Evolutionary conservation across 2,113 vertebrate species (phyloP).

Genomic region (Eulacestoma nigropectus): DNA sequence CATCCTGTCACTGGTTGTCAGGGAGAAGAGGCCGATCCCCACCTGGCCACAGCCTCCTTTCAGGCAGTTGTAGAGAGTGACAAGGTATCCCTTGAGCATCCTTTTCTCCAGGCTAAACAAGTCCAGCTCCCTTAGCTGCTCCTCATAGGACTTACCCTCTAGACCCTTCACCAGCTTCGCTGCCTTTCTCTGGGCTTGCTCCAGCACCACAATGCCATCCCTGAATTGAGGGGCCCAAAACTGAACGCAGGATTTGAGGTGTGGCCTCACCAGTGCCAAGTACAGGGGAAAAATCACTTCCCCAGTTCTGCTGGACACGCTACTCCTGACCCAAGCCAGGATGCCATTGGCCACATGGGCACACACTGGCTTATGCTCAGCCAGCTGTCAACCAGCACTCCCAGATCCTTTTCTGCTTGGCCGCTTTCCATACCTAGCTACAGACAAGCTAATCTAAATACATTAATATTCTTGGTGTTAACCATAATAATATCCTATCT

Average conservation of each 20-base stretch:
- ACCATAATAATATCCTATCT: not conserved
- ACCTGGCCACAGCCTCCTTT: not conserved
- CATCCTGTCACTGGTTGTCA: not conserved
- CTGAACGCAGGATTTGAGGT: not conserved
- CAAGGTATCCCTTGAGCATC: not conserved
- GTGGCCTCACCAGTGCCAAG: not conserved
- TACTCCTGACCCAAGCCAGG: not conserved
- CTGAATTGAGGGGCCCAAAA: not conserved
- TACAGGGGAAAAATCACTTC: not conserved
- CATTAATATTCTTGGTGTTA: not conserved
- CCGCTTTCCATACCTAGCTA: accelerated
- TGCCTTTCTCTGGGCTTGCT: not conserved
- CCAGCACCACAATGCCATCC: not conserved
- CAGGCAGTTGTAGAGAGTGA: not conserved
- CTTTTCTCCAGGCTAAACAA: not conserved
- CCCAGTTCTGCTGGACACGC: not conserved
- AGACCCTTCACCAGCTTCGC: accelerated
- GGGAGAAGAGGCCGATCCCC: no score
- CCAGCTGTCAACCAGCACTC: not conserved
- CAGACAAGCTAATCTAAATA: not conserved
- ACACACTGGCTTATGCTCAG: not conserved
- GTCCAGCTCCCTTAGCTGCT: not conserved
- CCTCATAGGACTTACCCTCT: not conserved
- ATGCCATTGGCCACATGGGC: not conserved
- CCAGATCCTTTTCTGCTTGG: not conserved